Conservation (phyloP, 2,888 invertebrate genomes). For the Xylota segnis region DNA sequence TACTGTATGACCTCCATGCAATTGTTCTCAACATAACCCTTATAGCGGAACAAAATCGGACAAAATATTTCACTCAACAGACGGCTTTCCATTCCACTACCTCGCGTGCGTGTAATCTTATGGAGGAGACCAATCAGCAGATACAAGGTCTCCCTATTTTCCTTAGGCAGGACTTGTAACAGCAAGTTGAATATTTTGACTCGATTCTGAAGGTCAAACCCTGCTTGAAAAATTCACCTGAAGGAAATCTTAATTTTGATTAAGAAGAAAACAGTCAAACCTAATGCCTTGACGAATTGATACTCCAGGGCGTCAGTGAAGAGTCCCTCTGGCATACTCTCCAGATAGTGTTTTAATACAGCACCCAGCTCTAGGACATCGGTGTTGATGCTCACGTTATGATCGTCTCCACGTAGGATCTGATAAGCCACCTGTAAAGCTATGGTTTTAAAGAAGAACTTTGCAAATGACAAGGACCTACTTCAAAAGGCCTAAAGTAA, state of each 20-base stretch:
- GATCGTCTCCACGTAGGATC: background rate
- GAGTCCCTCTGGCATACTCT: background rate
- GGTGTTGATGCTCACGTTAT: background rate
- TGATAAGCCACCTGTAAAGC: background rate
- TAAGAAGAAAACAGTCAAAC: background rate
- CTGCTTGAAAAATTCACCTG: background rate
- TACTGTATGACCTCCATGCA: background rate
- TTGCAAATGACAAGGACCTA: background rate
- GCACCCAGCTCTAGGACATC: background rate
- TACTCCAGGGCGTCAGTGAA: background rate
- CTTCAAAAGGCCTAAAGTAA: background rate
- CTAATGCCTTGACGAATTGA: background rate
- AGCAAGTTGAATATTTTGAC: background rate
- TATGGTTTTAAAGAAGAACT: background rate
- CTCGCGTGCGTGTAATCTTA: background rate
- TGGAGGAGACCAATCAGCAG: background rate
- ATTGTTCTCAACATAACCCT: background rate
- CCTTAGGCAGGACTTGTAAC: background rate
- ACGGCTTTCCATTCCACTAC: background rate
- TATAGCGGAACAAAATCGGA: background rate
- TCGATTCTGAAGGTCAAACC: background rate
- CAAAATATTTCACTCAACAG: background rate
- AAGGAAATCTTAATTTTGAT: background rate
- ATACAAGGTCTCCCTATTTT: background rate
- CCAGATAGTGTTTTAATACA: background rate